Evolutionary conservation across 2,888 invertebrate genomes (phyloP).

Genomic region (Sminthurinus aureus): DNA sequence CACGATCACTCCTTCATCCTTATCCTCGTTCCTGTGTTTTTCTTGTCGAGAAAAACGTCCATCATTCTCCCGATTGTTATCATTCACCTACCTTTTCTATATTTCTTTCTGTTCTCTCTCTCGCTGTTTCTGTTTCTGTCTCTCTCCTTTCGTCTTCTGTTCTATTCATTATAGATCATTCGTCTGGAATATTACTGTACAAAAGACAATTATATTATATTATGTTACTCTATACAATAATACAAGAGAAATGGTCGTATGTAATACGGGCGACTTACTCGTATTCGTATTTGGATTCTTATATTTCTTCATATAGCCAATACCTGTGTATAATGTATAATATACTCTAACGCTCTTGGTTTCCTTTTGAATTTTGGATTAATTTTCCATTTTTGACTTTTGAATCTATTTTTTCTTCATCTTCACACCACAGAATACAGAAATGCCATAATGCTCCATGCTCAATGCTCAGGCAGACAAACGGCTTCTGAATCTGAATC

Average conservation of each 20-base stretch:
- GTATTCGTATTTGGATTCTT: neutral
- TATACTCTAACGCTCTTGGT: neutral
- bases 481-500: neutral
- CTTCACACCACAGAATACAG: conserved; percentile 21
- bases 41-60: conserved; percentile 46
- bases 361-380: conserved; percentile 7
- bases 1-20: conserved; percentile 41
- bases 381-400: conserved; percentile 17
- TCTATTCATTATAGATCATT: conserved; percentile 28
- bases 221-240: neutral
- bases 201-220: neutral
- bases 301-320: too few species aligned
- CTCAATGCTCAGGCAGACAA: conserved; percentile 2
- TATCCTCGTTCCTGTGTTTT: conserved; percentile 41
- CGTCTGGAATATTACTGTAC: neutral
- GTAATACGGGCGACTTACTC: neutral
- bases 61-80: conserved; percentile 47
- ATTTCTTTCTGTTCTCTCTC: too few species aligned
- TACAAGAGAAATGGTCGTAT: too few species aligned
- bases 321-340: neutral
- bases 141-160: conserved; percentile 15
- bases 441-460: conserved; percentile 33
- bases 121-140: conserved; percentile 18
- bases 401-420: neutral
- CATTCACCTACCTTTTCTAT: conserved; percentile 42